These are phyloP conservation scores for Premnoplex brunnescens DNA, from an alignment of 2,797 vertebrate genomes.

Conservation along the genomic window DNA sequence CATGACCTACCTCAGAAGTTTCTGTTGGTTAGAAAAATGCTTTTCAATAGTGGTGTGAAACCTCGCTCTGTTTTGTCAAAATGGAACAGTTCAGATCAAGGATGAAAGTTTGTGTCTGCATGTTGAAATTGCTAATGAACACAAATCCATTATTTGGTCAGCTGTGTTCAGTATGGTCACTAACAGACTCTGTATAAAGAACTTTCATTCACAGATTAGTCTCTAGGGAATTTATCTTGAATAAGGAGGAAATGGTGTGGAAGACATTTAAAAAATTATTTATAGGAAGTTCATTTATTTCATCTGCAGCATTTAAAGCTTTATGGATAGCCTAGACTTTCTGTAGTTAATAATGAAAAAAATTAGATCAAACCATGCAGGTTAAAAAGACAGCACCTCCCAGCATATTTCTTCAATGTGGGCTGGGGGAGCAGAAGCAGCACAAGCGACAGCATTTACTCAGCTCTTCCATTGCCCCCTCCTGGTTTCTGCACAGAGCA, in stretches of 20 bases:
- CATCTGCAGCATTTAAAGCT: not conserved
- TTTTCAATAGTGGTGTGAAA: not conserved
- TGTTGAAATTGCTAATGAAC: not conserved
- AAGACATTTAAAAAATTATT: not conserved
- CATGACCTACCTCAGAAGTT: not conserved
- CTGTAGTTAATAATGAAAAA: not conserved
- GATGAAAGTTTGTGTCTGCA: not conserved
- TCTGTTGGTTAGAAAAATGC: not conserved
- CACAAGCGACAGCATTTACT: not conserved
- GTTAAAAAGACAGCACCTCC: not conserved
- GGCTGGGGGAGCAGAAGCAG: not conserved
- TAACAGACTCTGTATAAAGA: not conserved
- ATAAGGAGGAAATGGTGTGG: not conserved
- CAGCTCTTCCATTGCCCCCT: constrained; percentile 34
- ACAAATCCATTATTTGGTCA: not conserved
- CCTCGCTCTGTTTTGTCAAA: not conserved
- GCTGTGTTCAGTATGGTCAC: not conserved
- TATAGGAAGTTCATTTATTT: not conserved
- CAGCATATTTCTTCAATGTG: not conserved
- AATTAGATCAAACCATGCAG: not conserved
- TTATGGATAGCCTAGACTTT: not conserved
- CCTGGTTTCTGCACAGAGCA: not conserved
- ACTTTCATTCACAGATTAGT: not conserved
- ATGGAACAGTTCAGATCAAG: not conserved
- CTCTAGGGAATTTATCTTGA: not conserved